phyloP scores from a whole-genome alignment of 2,797 vertebrate genomes.

The Taenioides sp. region DNA sequence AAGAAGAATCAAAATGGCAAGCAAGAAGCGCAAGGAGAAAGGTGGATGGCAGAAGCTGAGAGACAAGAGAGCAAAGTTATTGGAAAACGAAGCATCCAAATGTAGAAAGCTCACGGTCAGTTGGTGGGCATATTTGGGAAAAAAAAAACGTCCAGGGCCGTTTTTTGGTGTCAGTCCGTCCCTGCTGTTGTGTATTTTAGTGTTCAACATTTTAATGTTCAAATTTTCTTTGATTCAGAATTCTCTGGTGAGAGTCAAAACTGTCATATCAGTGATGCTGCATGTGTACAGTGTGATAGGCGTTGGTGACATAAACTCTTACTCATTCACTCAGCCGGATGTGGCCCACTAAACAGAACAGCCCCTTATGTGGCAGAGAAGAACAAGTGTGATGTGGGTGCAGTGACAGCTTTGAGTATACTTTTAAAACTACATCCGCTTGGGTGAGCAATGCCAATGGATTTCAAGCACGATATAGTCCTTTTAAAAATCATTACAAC shows the following conservation, averaged over 20 bases:
- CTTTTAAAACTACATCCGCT: conserved; percentile 35
- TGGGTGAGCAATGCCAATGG: conserved; percentile 14
- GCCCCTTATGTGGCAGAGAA: conserved; percentile 38
- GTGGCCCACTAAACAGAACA: conserved; percentile 45
- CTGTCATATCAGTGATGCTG: conserved; percentile 1
- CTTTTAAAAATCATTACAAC: not conserved
- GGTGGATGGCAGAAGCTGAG: too few species aligned
- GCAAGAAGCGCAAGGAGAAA: too few species aligned
- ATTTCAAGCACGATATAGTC: not conserved
- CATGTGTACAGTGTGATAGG: conserved; percentile 26
- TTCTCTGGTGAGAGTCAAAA: not conserved
- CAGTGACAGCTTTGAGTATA: conserved; percentile 35
- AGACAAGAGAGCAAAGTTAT: too few species aligned
- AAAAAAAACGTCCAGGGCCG: too few species aligned
- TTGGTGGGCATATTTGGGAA: too few species aligned
- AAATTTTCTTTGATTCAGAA: not conserved
- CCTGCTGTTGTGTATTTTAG: too few species aligned
- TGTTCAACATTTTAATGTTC: too few species aligned
- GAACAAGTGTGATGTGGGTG: conserved; percentile 49
- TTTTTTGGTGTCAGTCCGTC: too few species aligned
- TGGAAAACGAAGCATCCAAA: too few species aligned
- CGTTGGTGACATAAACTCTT: conserved; percentile 38
- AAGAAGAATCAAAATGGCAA: too few species aligned
- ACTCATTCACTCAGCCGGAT: conserved; percentile 29
- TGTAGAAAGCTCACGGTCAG: too few species aligned